These are phyloP conservation scores for Smittia aterrima DNA, from an alignment of 2,888 invertebrate genomes.

Conservation along the genomic window DNA sequence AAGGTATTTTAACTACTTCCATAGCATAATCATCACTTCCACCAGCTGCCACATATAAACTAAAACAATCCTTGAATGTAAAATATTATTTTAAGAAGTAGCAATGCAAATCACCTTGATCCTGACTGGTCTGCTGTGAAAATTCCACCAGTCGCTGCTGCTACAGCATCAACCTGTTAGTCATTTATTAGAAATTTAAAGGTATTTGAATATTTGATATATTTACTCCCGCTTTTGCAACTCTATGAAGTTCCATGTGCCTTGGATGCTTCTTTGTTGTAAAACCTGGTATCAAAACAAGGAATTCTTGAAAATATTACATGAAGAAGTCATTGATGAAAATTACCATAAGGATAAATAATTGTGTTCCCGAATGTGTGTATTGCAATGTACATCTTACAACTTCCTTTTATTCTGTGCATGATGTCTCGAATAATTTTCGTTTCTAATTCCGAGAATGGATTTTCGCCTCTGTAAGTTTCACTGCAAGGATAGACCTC, in stretches of 20 bases:
- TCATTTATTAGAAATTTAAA: too few relatives aligned
- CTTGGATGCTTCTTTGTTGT: constrained; percentile 44
- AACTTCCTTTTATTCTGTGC: constrained; percentile 47
- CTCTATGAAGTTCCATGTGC: constrained; percentile 48
- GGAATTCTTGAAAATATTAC: too few relatives aligned
- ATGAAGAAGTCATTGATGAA: too few relatives aligned
- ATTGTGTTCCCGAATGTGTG: constrained; percentile 53
- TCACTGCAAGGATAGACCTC: constrained; percentile 46
- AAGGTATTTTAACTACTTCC: constrained; percentile 49
- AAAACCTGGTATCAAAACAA: too few relatives aligned
- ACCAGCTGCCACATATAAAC: constrained; percentile 49
- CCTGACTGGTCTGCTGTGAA: constrained; percentile 44
- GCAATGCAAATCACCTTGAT: background rate
- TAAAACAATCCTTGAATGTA: constrained; percentile 44
- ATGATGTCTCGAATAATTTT: constrained; percentile 49
- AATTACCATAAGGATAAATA: constrained; percentile 54
- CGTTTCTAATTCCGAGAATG: constrained; percentile 53
- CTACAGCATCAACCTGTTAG: constrained; percentile 50
- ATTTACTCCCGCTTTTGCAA: constrained; percentile 51
- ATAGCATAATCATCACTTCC: constrained; percentile 53
- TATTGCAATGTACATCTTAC: constrained; percentile 51
- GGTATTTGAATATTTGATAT: too few relatives aligned
- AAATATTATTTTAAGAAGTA: background rate
- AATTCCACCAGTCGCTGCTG: constrained; percentile 49
- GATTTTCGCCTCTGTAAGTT: constrained; percentile 51